Conservation (phyloP, 2,797 vertebrate genomes). For the Alexandromys oeconomus region DNA sequence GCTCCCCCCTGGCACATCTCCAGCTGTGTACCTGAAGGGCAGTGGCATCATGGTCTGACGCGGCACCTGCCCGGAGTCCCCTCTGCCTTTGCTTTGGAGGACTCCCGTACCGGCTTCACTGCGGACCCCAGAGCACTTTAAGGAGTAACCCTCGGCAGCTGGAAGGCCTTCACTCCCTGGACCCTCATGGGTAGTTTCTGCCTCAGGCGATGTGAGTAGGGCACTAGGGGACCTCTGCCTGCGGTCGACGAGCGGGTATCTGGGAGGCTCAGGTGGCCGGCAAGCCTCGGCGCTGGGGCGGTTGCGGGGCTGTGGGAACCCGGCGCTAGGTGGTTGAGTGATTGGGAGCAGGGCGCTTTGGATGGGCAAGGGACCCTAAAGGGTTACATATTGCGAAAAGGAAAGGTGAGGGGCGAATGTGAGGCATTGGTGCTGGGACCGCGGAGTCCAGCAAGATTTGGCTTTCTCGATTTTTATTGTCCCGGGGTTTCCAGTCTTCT, state of each 20-base stretch:
- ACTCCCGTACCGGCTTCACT: conserved; percentile 70
- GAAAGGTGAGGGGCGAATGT: conserved; percentile 9
- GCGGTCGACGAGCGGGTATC: conserved; percentile 7
- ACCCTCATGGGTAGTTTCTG: conserved; percentile 94
- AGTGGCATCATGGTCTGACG: conserved; percentile 74
- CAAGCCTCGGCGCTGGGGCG: neutral
- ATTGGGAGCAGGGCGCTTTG: neutral
- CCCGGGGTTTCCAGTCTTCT: neutral
- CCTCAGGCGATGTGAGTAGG: conserved; percentile 92
- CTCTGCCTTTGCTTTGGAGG: conserved; percentile 42
- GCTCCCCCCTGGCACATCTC: conserved; percentile 69
- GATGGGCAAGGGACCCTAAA: conserved; percentile 43
- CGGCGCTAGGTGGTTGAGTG: conserved; percentile 39
- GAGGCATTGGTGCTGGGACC: conserved; percentile 11
- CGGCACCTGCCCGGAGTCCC: conserved; percentile 58
- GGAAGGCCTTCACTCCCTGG: conserved; percentile 73
- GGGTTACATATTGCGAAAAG: conserved; percentile 76
- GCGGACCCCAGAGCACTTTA: conserved; percentile 78
- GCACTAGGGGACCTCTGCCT: neutral
- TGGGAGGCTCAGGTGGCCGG: conserved; percentile 27
- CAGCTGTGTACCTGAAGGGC: conserved; percentile 77
- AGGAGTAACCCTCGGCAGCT: conserved; percentile 85
- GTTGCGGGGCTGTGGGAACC: neutral
- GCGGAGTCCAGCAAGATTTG: neutral
- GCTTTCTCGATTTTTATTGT: conserved; percentile 19